A percentile compares a stretch with the other conserved stretches of the same genome.
Evolutionary conservation across 30 jellyfish, hydroid and myxozoan genomes (phyloP).

Genomic region (Catostylus mosaicus): DNA sequence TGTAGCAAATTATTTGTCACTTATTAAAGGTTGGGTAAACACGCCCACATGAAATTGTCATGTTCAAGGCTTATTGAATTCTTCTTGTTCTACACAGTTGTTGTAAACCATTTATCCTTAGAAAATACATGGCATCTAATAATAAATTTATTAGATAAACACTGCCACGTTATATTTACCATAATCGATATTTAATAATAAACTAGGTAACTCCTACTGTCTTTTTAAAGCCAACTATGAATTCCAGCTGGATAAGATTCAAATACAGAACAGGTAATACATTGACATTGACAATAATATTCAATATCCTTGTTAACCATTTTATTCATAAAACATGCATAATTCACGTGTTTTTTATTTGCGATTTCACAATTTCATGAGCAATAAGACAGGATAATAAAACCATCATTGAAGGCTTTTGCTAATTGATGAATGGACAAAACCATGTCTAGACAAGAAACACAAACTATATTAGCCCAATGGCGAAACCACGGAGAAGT

Average conservation of each 20-base stretch:
- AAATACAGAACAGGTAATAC: not conserved
- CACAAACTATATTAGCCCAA: not conserved
- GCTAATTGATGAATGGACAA: not conserved
- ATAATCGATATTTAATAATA: not conserved
- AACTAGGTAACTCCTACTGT: not conserved
- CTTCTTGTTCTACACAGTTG: too few relatives aligned
- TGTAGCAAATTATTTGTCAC: too few relatives aligned
- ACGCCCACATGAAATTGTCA: too few relatives aligned
- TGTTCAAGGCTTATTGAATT: too few relatives aligned
- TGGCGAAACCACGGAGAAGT: not conserved
- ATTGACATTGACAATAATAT: not conserved
- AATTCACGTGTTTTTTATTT: not conserved
- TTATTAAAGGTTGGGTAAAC: too few relatives aligned
- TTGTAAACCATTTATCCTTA: not conserved
- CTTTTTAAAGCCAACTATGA: not conserved
- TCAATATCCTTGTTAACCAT: not conserved
- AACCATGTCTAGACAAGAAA: not conserved
- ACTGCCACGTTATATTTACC: not conserved
- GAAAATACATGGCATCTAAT: not conserved
- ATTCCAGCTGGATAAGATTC: not conserved
- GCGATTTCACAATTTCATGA: not conserved
- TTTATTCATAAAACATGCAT: not conserved
- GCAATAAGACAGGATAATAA: not conserved
- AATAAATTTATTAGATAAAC: constrained; percentile 3
- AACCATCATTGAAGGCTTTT: not conserved